phyloP scores from a whole-genome alignment of 2,797 vertebrate species.

The Paramormyrops hopkinsi region DNA sequence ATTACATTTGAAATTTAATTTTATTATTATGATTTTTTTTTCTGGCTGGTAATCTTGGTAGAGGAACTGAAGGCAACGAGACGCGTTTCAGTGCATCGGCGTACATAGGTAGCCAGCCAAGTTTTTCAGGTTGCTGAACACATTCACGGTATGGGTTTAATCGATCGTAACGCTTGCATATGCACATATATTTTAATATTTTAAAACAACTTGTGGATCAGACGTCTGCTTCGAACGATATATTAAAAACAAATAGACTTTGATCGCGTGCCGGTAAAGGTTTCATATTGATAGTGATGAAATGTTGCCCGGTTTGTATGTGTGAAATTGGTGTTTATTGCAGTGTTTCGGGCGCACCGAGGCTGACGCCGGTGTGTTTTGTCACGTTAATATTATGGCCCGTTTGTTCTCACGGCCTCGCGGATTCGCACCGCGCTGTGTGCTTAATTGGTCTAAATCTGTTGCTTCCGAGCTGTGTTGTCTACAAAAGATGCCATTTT shows the following conservation, averaged over 20 bases:
- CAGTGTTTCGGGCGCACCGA: neutral
- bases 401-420: slow-evolving; percentile 2
- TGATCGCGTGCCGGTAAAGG: neutral
- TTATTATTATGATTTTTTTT: neutral
- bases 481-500: slow-evolving; percentile 60
- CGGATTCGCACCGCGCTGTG: neutral
- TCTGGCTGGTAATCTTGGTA: neutral
- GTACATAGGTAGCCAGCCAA: neutral
- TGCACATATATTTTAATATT: slow-evolving; percentile 2
- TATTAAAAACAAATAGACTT: neutral
- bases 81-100: neutral
- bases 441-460: slow-evolving; percentile 37
- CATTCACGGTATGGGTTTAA: slow-evolving; percentile 9
- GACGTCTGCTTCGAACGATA: neutral
- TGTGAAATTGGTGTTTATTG: slow-evolving; percentile 6
- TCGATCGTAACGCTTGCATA: neutral
- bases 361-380: neutral
- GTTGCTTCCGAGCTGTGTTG: slow-evolving; percentile 58
- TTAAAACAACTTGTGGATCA: slow-evolving; percentile 25
- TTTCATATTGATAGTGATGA: neutral
- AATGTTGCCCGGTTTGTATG: neutral
- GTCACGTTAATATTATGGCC: neutral
- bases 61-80: neutral
- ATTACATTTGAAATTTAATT: neutral
- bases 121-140: slow-evolving; percentile 8